Conservation (phyloP, 1,140 invertebrate genomes). For the Penaeus indicus region DNA sequence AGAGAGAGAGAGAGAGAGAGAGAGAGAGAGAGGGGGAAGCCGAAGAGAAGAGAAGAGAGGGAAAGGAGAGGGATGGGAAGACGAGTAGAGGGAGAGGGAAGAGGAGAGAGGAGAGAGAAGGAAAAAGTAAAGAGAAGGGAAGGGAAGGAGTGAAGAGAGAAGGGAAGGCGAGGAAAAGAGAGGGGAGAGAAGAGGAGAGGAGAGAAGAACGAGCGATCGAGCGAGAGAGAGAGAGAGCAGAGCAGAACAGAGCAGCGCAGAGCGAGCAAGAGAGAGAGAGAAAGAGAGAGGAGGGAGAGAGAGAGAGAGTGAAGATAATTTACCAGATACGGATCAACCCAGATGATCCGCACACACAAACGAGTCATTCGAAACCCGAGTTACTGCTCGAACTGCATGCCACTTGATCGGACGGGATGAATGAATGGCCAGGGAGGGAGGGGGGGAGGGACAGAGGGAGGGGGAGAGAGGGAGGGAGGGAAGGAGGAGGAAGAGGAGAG, state of each 20-base stretch:
- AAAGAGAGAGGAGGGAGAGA: conserved; percentile 33
- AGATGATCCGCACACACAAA: no score
- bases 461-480: no score
- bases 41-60: no score
- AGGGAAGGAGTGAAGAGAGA: background rate
- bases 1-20: background rate
- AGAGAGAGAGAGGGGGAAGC: no score
- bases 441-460: no score
- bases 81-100: background rate
- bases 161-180: conserved; percentile 9
- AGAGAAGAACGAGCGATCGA: background rate
- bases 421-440: no score
- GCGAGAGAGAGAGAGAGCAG: background rate
- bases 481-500: no score
- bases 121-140: background rate
- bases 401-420: no score
- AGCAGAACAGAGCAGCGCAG: conserved; percentile 9
- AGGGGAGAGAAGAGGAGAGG: conserved; percentile 6
- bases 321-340: background rate
- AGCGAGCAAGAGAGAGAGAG: conserved; percentile 24
- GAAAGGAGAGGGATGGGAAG: no score
- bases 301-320: conserved; percentile 13
- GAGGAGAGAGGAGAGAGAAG: background rate
- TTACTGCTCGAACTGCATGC: no score
- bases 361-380: no score